Base-by-base conservation (phyloP, 2,888 invertebrate genomes). In the Drosophila mercatorum region DNA sequence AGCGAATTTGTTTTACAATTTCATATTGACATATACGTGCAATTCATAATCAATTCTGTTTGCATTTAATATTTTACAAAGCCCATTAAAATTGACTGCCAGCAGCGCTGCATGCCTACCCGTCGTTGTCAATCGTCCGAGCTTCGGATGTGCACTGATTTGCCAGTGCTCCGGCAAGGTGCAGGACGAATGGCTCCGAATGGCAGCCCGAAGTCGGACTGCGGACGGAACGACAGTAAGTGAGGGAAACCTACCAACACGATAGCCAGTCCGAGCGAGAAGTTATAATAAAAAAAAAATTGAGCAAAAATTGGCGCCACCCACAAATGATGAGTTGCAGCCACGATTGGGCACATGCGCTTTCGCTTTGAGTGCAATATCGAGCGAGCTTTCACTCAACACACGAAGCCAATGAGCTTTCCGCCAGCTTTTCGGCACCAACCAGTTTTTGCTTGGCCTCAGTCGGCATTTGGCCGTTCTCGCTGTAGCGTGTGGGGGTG, bases 291-390 rank as follows among this genome's bases (percentile, higher is more conserved):
- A 46, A 17, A 67, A 67, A 69, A 59, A 70, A 49, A 68, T 76
- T 69, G 72, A 81, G 73, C 26, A 28, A 5, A 55, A 75, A 69
- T 88, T 88, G 82, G 84, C 87, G 65, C 84, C 84, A 84, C 84
- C 84, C 84, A 87, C 84, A 83, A 73, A 69, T 52, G 49, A 49
- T 67, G 84, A 83, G 72, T n/a, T 10, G 6, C 61, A 62, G 52
- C 31, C 22, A 49, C 47, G 10, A 52, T 55, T 44, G 8, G 46
- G 31, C 81, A 76, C 89, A 73, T 77, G 81, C 84, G 87, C 74
- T 11, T 4, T 52, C 11, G 11, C n/a, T 40, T 65, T 66, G 80
- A 74, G 65, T 69, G 40, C 0, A 0, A 49, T 51, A 46, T 1
- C 3, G 0, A 0, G 10, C 34, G 14, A 72, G 77, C 76, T 77